These are phyloP conservation scores for Hypomesus transpacificus DNA, from an alignment of 2,113 vertebrate species.

Conservation along the genomic window DNA sequence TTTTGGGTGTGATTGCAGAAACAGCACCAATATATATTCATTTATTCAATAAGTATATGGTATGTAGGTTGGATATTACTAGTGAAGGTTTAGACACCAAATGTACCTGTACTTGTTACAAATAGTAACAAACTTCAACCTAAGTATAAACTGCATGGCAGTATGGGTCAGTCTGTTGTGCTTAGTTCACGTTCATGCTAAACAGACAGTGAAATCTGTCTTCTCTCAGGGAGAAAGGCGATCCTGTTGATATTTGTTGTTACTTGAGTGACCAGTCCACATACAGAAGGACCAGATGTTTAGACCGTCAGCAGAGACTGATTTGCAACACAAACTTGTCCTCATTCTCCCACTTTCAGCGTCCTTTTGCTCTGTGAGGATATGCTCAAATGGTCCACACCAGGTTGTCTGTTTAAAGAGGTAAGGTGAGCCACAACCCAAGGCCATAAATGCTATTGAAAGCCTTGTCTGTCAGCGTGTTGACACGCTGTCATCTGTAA, in stretches of 20 bases:
- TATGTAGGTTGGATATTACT: too few relatives aligned
- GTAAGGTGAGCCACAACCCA: too few relatives aligned
- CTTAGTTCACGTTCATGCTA: too few relatives aligned
- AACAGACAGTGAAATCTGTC: background rate
- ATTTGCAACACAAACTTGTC: conserved; percentile 1
- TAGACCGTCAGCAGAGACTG: background rate
- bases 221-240: background rate
- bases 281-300: conserved; percentile 8
- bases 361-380: conserved; percentile 9
- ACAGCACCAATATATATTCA: conserved; percentile 4
- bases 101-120: too few relatives aligned
- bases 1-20: conserved; percentile 19
- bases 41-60: too few relatives aligned
- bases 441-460: background rate
- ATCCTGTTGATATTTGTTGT: conserved; percentile 15
- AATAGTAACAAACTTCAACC: too few relatives aligned
- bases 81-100: too few relatives aligned
- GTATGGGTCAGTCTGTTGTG: too few relatives aligned
- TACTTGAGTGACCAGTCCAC: conserved; percentile 13
- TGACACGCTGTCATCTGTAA: conserved; percentile 14
- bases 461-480: background rate
- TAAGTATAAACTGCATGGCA: too few relatives aligned
- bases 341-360: background rate
- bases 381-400: conserved; percentile 14
- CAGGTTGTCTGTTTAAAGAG: conserved; percentile 22